Percentiles rank a stretch among this genome's conserved stretches.
These are phyloP conservation scores for Metopolophium dirhodum DNA, from an alignment of 1,140 invertebrate genomes.

Conservation along the genomic window DNA sequence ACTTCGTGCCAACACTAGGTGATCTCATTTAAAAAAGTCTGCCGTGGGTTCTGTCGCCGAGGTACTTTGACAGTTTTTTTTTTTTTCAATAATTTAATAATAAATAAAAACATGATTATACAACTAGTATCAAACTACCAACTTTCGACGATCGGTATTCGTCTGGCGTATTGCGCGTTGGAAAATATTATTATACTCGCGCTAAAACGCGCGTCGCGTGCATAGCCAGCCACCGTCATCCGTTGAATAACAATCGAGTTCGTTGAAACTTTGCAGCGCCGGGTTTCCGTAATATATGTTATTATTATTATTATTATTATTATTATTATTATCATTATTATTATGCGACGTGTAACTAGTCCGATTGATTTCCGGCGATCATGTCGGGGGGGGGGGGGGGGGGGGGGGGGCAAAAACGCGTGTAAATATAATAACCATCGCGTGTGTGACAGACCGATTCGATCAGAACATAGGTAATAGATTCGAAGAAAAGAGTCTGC, in stretches of 20 bases:
- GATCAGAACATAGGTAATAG: background rate
- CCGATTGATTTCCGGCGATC: background rate
- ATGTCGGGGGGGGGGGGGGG: too few relatives aligned
- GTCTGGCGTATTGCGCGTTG: background rate
- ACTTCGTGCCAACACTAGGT: background rate
- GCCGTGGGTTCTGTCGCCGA: background rate
- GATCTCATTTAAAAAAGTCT: background rate
- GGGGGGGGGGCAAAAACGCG: too few relatives aligned
- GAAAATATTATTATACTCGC: background rate
- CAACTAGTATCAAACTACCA: background rate
- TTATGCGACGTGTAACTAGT: background rate
- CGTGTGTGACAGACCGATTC: background rate
- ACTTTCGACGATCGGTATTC: slow-evolving; percentile 22
- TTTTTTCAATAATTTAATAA: background rate
- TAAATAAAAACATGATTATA: background rate
- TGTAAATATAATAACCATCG: background rate
- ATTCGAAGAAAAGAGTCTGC: background rate
- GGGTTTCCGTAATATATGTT: background rate
- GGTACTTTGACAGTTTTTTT: background rate
- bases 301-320: background rate
- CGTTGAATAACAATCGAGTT: slow-evolving; percentile 19
- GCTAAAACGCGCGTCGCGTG: background rate
- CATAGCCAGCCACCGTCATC: background rate
- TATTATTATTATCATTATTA: background rate
- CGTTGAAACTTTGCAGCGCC: background rate